Conservation (phyloP, 2,797 vertebrate species). For the Halcyon smyrnensis region DNA sequence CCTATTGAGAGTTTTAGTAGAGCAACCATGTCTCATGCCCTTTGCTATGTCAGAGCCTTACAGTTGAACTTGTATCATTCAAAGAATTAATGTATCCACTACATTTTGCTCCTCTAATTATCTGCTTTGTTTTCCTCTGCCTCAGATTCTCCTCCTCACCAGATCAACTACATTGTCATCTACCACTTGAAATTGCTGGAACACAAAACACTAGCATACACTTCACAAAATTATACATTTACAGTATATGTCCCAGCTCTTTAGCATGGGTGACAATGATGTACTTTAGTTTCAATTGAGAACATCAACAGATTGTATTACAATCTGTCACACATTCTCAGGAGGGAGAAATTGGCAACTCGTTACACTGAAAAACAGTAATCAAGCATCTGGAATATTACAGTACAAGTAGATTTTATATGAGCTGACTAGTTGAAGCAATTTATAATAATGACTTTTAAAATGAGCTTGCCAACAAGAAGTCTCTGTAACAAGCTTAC, state of each 20-base stretch:
- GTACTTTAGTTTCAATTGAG: constrained; percentile 62
- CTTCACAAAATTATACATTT: constrained; percentile 51
- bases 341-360: constrained; percentile 75
- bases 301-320: constrained; percentile 78
- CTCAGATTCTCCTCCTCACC: neutral
- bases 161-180: neutral
- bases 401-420: constrained; percentile 58
- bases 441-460: constrained; percentile 73
- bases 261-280: constrained; percentile 43
- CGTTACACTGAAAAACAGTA: constrained; percentile 63
- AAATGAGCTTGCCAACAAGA: constrained; percentile 51
- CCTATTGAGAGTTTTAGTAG: neutral
- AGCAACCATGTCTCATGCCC: neutral
- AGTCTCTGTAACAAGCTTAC: constrained; percentile 32
- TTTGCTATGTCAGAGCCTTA: neutral
- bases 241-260: constrained; percentile 35
- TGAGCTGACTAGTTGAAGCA: constrained; percentile 62
- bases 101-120: neutral
- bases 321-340: constrained; percentile 80
- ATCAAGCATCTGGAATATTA: constrained; percentile 81
- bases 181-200: neutral
- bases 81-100: neutral
- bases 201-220: constrained; percentile 2
- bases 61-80: neutral
- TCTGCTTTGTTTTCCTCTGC: neutral